Conservation (phyloP, 1,140 invertebrate species). For the Brachionus paranguensis region DNA sequence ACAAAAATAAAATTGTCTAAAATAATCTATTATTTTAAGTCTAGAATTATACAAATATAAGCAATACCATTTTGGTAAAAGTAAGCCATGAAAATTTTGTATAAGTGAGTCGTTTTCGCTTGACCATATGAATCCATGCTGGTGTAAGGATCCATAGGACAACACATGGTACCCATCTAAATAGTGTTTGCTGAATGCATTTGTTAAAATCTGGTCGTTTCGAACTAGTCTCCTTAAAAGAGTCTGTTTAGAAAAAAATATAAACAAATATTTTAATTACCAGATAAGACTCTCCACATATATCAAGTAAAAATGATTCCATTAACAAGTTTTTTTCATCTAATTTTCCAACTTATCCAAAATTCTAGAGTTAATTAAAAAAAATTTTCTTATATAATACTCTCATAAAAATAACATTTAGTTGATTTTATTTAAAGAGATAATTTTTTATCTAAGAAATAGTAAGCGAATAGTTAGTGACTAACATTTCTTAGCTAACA, state of each 20-base stretch:
- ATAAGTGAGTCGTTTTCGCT: background rate
- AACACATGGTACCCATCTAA: background rate
- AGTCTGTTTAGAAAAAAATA: background rate
- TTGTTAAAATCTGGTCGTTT: background rate
- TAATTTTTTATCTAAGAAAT: background rate
- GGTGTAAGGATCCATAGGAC: background rate
- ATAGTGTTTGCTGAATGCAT: background rate
- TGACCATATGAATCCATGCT: slow-evolving; percentile 6
- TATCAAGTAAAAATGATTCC: background rate
- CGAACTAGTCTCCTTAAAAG: background rate
- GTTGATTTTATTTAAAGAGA: background rate
- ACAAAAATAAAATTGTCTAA: slow-evolving; percentile 11
- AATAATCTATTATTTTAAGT: background rate
- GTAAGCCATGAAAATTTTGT: slow-evolving; percentile 8
- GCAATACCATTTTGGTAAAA: background rate
- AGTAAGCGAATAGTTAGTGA: background rate
- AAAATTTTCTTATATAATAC: background rate
- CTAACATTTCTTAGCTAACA: background rate
- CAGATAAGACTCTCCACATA: background rate
- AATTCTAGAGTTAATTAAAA: background rate
- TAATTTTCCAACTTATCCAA: background rate
- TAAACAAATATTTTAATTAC: background rate
- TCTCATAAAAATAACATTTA: background rate
- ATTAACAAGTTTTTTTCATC: background rate
- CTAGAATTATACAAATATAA: background rate